Evolutionary conservation across 2,113 vertebrate species (phyloP).

Genomic region (Chaetorhynchus papuensis): DNA sequence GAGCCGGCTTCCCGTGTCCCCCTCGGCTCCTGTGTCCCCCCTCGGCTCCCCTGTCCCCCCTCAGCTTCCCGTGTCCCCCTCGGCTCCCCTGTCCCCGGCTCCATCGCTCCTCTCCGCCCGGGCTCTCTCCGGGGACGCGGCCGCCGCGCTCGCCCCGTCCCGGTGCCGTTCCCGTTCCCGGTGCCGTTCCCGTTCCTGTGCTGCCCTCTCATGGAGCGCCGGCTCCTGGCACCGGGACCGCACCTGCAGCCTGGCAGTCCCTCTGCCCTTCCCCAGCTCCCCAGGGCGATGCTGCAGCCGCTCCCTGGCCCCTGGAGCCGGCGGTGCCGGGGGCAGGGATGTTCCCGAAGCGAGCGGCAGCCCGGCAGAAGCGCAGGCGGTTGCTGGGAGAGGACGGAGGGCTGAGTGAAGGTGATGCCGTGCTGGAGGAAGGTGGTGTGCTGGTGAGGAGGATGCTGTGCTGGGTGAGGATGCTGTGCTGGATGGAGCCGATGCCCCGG

Average conservation of each 20-base stretch:
- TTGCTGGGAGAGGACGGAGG: neutral
- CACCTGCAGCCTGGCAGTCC: neutral
- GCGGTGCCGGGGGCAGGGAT: too few species aligned
- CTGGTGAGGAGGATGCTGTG: neutral
- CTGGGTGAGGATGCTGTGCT: neutral
- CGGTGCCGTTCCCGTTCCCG: neutral
- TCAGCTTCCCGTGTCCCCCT: neutral
- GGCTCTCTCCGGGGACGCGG: neutral
- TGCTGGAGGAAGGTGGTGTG: neutral
- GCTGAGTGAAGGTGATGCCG: neutral
- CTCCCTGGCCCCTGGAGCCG: neutral
- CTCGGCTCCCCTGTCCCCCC: neutral
- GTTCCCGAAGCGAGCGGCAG: fast-evolving
- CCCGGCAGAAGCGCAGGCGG: fast-evolving
- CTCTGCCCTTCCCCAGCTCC: neutral
- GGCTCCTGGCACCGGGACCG: neutral
- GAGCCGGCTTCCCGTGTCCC: neutral
- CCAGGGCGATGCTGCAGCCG: neutral
- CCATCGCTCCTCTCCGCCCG: neutral
- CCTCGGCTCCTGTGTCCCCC: neutral
- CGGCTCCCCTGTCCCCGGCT: neutral
- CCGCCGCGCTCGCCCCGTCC: neutral
- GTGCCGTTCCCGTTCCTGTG: slow-evolving; percentile 67
- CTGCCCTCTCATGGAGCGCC: slow-evolving; percentile 80
- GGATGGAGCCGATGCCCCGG: neutral